Base-by-base conservation (phyloP, 2,888 invertebrate genomes). In the Poecilobothrus nobilitatus region DNA sequence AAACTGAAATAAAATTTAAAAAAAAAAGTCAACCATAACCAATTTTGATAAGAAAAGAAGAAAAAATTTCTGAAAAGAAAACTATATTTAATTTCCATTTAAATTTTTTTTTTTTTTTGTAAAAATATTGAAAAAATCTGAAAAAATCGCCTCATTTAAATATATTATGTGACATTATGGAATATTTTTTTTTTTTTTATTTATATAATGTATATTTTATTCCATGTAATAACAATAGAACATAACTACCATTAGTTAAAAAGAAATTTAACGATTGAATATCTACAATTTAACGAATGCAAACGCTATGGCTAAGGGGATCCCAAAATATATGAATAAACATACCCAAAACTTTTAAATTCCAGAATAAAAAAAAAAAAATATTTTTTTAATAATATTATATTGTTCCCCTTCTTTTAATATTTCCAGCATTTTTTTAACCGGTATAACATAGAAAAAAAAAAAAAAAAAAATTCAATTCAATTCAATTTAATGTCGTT, bases 101-200 rank as follows among this genome's bases (percentile, higher is more conserved):
- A 6, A 37, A 8, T n/a, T n/a, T n/a, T n/a, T 37, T 37, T 37
- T 10, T 37, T 37, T 37, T 37, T 8, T 37, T 37, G 37, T 37
- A 53, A 6, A 4, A 53, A 15, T 18, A 53, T n/a, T 18, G 18
- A 53, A 53, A 53, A 53, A 53, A 6, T 53, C 5, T 53, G n/a
- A n/a, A n/a, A n/a, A n/a, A n/a, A n/a, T 53, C 53, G 53, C 53
- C n/a, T 53, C 53, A 53, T 53, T 53, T 53, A 53, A 53, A 53
- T 53, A 53, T 53, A 41, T 27, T 27, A 53, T 15, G 53, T 53
- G 53, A 53, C 53, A 53, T 53, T 53, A 53, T 53, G 15, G 15
- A 1, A 15, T 18, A 53, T 15, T 53, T 53, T 53, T 18, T 53
- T 15, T 53, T 18, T 53, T 37, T 12, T 37, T 12, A 37, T 37